phyloP scores from a whole-genome alignment of 2,888 invertebrate genomes.

The Dynastes grantii region DNA sequence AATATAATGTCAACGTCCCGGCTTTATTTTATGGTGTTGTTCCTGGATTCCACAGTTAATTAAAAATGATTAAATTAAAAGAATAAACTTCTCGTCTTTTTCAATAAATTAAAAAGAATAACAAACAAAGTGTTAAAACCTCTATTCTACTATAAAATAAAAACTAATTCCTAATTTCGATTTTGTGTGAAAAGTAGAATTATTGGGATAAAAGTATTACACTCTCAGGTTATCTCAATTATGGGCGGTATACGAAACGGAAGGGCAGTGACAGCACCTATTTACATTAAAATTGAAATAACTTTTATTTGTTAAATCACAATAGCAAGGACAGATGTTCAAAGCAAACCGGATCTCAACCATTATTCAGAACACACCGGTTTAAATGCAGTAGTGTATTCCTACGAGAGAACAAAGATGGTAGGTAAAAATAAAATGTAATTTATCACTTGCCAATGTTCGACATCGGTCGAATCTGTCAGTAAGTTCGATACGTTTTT shows the following conservation, averaged over 20 bases:
- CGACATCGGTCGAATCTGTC: slow-evolving; percentile 8
- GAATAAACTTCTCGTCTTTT: neutral
- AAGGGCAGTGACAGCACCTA: slow-evolving; percentile 26
- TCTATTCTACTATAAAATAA: too few relatives aligned
- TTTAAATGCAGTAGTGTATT: slow-evolving; percentile 12
- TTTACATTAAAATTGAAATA: slow-evolving; percentile 45
- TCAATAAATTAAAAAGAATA: neutral
- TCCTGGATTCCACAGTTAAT: neutral
- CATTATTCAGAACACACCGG: slow-evolving; percentile 40
- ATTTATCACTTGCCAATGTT: slow-evolving; percentile 17
- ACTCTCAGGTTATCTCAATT: neutral
- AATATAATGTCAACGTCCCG: neutral
- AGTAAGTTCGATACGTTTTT: neutral
- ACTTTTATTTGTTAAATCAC: slow-evolving; percentile 44
- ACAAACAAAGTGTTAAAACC: neutral
- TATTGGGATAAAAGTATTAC: neutral
- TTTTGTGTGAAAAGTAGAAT: neutral
- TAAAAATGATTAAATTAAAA: neutral
- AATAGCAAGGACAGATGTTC: slow-evolving; percentile 45
- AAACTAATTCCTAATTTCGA: too few relatives aligned
- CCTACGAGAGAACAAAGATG: slow-evolving; percentile 6
- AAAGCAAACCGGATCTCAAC: slow-evolving; percentile 40
- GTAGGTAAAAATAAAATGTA: slow-evolving; percentile 14
- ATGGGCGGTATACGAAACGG: slow-evolving; percentile 7
- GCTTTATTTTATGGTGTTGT: neutral